Evolutionary conservation across 2,888 invertebrate genomes (phyloP), one percentile per base, ranked within the genome.

Genomic region (Himalopsyche tibetana): DNA sequence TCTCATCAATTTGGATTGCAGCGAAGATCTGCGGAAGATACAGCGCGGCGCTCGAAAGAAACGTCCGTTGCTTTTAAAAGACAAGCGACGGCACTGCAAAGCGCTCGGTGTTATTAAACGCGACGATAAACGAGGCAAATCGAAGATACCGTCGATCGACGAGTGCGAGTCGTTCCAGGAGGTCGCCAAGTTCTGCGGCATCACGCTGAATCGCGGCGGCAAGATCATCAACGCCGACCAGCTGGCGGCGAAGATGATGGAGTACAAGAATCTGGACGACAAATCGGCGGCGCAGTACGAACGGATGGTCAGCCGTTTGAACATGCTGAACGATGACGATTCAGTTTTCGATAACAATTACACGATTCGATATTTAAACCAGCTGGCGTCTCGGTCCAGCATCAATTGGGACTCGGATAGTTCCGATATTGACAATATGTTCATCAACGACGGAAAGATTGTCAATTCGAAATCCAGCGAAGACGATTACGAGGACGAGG

Each of bases 241-340:
- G 28, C 63, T 63, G 63, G 63, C 63, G 0, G 63, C 63, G 19
- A 63, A 63, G 28, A 63, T 63, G 63, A 63, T 19, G 19, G 63
- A 63, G 63, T 63, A 63, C 11, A 63, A 63, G 63, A 63, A 63
- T 63, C 28, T 63, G 19, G 63, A 63, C 19, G 63, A 63, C 28
- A 63, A 63, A 63, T 63, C 63, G 19, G 63, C 63, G 2, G 63
- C 63, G 63, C 63, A 63, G 63, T 63, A 63, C 63, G 63, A 63
- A 19, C 19, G 63, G 8, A 63, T 63, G 63, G 63, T 63, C 63
- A 63, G 63, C 63, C 63, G 63, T 4, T 15, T 63, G 63, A 63
- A 63, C 28, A 63, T 63, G 63, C 15, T 63, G 28, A 63, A 63
- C 63, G 19, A 63, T 63, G 19, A 63, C 5, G 63, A 63, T 63